Evolutionary conservation across 1,140 invertebrate genomes (phyloP).

Genomic region (Parasteatoda tepidariorum): DNA sequence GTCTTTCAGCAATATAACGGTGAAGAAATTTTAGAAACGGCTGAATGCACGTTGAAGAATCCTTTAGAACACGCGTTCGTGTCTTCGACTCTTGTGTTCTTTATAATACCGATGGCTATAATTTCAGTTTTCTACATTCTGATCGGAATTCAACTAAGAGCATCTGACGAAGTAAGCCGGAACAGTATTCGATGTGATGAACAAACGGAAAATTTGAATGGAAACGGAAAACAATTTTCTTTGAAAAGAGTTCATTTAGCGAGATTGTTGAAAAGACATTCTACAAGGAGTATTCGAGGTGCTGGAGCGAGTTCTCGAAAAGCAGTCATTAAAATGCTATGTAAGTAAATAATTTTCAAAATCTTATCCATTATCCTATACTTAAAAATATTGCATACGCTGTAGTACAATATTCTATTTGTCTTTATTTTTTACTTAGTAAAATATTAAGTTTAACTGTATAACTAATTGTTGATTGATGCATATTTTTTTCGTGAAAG

Average conservation of each 20-base stretch:
- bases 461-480: no score
- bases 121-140: slow-evolving; percentile 87
- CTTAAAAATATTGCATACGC: no score
- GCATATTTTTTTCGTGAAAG: no score
- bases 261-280: slow-evolving; percentile 30
- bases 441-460: no score
- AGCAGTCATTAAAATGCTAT: slow-evolving; percentile 64
- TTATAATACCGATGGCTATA: slow-evolving; percentile 85
- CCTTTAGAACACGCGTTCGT: slow-evolving; percentile 78
- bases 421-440: no score
- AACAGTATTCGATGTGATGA: not conserved
- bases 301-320: slow-evolving; percentile 54
- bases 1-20: slow-evolving; percentile 36
- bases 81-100: slow-evolving; percentile 85
- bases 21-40: not conserved
- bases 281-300: slow-evolving; percentile 32
- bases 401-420: no score
- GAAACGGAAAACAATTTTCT: slow-evolving; percentile 4
- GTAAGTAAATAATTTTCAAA: slow-evolving; percentile 59
- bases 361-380: no score
- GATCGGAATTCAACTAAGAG: slow-evolving; percentile 82
- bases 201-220: slow-evolving; percentile 29
- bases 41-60: slow-evolving; percentile 36
- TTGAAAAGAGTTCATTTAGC: slow-evolving; percentile 24
- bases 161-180: slow-evolving; percentile 67